Base-by-base conservation (phyloP, 1,140 invertebrate species). In the Penaeus chinensis region DNA sequence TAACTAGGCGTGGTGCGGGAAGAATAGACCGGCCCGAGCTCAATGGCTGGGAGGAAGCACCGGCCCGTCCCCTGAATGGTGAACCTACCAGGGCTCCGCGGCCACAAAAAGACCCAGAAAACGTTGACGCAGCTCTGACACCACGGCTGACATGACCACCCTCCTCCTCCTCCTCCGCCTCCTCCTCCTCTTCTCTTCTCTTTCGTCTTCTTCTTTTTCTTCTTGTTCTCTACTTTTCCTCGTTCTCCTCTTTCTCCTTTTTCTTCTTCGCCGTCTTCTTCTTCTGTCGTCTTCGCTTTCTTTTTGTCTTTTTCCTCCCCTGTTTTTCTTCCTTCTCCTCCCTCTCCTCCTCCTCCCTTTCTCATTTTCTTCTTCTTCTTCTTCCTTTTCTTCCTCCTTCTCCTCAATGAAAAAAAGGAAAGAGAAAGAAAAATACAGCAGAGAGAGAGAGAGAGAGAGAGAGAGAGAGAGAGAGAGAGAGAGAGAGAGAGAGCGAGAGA, bases 21-120 rank as follows among this genome's bases (percentile, higher is more conserved):
- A 74, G 71, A 74, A 74, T 74, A 74, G 71, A 27, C 42, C 16
- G 71, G 27, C 42, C 27, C 20, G 71, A 3, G 27, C 71, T 74
- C 71, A 74, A 74, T 74, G 71, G 71, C 71, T 74, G 27, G 71
- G 71, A 74, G 71, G 71, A 74, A 74, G 71, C 71, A 74, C 27
- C 71, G 71, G 27, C 71, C 27, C 24, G 71, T 19, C 42, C 24
- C 42, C 42, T 37, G 42, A 74, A 32, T 27, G 71, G 71, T 32
- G 71, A 74, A 74, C 71, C 71, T 74, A 74, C 71, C 71, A 27
- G 71, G 71, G 71, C 42, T 74, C 71, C 24, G n/a, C 27, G 71
- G 71, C 71, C 42, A 74, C 71, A 74, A 74, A 74, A 74, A 74
- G 71, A 74, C 71, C 71, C 71, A 74, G 71, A 74, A 74, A 74